These are phyloP conservation scores for Eidolon helvum DNA, from an alignment of 2,113 vertebrate genomes.

Conservation along the genomic window DNA sequence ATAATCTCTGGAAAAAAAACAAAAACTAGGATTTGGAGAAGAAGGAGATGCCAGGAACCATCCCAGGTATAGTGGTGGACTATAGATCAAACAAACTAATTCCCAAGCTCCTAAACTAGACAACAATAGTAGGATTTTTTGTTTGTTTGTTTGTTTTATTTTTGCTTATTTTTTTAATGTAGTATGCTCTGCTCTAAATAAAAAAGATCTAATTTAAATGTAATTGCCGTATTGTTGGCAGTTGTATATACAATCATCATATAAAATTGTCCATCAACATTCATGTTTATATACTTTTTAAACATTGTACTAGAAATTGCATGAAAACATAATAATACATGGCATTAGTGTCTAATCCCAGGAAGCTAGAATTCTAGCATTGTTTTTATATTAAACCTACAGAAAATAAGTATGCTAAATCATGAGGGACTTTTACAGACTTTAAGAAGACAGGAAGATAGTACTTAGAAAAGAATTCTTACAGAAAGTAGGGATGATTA, in stretches of 20 bases:
- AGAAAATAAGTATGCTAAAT: not conserved
- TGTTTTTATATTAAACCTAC: not conserved
- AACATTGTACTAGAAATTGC: not conserved
- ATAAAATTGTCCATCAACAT: not conserved
- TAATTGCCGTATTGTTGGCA: not conserved
- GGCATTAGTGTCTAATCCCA: not conserved
- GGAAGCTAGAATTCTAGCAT: not conserved
- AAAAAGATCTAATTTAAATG: not conserved
- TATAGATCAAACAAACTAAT: not conserved
- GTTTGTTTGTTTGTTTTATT: not conserved
- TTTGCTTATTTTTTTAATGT: not conserved
- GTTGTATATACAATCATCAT: not conserved
- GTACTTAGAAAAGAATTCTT: not conserved
- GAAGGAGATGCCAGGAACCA: not conserved
- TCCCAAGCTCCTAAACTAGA: not conserved
- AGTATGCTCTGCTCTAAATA: not conserved
- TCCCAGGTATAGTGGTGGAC: not conserved
- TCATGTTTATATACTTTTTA: not conserved
- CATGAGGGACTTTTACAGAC: not conserved
- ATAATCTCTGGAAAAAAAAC: not conserved
- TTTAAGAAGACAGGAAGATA: not conserved
- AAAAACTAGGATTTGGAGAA: not conserved
- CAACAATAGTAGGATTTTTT: not conserved
- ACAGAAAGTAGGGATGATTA: not conserved
- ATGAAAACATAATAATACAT: not conserved